phyloP scores from a whole-genome alignment of 2,888 invertebrate genomes.

The Lucinisca nassula region DNA sequence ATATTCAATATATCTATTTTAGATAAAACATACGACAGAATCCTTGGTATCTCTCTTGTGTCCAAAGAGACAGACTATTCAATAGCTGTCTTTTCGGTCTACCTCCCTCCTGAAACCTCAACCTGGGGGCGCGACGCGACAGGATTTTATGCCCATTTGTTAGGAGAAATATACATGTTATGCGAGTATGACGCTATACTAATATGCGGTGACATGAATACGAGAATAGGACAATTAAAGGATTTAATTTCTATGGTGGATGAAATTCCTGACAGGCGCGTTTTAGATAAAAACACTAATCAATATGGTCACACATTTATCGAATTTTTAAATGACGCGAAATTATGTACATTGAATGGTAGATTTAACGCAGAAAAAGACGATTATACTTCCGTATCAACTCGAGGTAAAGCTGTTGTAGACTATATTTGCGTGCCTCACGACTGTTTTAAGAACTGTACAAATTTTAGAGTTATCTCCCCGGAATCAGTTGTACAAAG shows the following conservation, averaged over 20 bases:
- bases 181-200: no score
- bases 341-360: constrained; percentile 33
- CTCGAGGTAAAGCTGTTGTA: not conserved
- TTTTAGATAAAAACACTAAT: not conserved
- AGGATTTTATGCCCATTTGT: no score
- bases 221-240: no score
- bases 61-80: no score
- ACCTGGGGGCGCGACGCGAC: no score
- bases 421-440: constrained; percentile 21
- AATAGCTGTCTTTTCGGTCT: no score
- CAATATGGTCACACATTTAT: constrained; percentile 35
- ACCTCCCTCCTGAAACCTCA: no score
- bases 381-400: not conserved
- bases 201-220: no score
- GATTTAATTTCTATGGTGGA: not conserved
- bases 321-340: constrained; percentile 28
- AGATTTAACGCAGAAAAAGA: constrained; percentile 5
- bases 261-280: not conserved
- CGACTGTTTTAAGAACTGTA: not conserved
- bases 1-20: no score
- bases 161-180: no score
- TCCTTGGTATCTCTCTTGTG: no score
- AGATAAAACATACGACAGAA: no score
- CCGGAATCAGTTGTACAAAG: not conserved
- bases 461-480: not conserved